These are phyloP conservation scores for Pimephales promelas DNA, from an alignment of 2,113 vertebrate species.

Conservation along the genomic window DNA sequence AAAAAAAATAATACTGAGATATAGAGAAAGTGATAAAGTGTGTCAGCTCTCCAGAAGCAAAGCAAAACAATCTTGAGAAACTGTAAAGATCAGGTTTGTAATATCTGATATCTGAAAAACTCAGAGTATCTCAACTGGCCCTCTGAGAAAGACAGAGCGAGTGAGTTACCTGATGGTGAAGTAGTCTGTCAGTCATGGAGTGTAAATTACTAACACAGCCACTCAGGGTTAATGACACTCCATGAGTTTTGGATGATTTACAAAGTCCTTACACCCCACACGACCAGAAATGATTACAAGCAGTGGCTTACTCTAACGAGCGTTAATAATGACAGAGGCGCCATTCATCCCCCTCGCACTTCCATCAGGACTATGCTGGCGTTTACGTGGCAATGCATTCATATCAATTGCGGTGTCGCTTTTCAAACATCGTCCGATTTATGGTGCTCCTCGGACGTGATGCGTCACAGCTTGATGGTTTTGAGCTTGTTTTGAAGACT, in stretches of 20 bases:
- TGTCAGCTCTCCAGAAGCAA: background rate
- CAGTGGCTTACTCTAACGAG: slow-evolving; percentile 24
- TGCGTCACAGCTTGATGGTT: slow-evolving; percentile 51
- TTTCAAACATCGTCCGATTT: slow-evolving; percentile 52
- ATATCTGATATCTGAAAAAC: slow-evolving; percentile 41
- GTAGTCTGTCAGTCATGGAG: slow-evolving; percentile 38
- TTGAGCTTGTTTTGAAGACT: slow-evolving; percentile 53
- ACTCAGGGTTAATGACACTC: slow-evolving; percentile 43
- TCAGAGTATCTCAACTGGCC: slow-evolving; percentile 28
- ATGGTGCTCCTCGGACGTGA: slow-evolving; percentile 43
- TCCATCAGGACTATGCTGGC: slow-evolving; percentile 14
- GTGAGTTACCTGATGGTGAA: slow-evolving; percentile 29
- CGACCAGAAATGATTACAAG: slow-evolving; percentile 48
- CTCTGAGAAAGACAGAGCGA: slow-evolving; percentile 30
- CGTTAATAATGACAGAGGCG: slow-evolving; percentile 25
- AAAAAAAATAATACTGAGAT: background rate
- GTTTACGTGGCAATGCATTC: slow-evolving; percentile 29
- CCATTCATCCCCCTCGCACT: slow-evolving; percentile 34
- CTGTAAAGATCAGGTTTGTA: slow-evolving; percentile 39
- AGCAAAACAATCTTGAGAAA: background rate
- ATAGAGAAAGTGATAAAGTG: background rate
- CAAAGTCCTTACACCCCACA: slow-evolving; percentile 37
- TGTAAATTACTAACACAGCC: slow-evolving; percentile 24
- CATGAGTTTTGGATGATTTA: slow-evolving; percentile 31
- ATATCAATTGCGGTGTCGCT: slow-evolving; percentile 20